Evolutionary conservation across 1,140 invertebrate species (phyloP).

Genomic region (Bombyx mandarina): DNA sequence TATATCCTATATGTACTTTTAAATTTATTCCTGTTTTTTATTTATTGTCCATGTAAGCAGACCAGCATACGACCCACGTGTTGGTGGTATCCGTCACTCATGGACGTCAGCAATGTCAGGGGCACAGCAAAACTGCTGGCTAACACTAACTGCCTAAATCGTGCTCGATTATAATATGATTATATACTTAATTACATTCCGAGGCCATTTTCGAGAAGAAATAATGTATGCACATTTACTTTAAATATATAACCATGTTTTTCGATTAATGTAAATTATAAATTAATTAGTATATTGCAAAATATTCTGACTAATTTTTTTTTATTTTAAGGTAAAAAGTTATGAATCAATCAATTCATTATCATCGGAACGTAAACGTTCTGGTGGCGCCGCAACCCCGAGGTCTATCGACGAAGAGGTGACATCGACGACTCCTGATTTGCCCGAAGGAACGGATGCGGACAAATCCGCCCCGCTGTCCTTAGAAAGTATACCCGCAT

Average conservation of each 20-base stretch:
- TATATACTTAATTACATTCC: background rate
- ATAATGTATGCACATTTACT: background rate
- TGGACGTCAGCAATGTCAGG: too few relatives aligned
- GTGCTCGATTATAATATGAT: background rate
- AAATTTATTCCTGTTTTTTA: too few relatives aligned
- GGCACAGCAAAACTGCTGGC: too few relatives aligned
- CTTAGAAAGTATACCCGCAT: conserved; percentile 61
- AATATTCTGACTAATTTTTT: background rate
- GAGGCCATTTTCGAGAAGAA: background rate
- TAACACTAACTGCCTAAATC: background rate
- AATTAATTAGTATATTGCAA: background rate
- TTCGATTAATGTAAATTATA: background rate
- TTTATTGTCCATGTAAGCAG: too few relatives aligned
- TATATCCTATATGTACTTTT: too few relatives aligned
- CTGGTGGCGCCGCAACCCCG: conserved; percentile 62
- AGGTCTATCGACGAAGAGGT: conserved; percentile 62
- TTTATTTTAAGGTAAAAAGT: conserved; percentile 70
- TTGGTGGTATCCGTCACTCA: too few relatives aligned
- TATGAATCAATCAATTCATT: conserved; percentile 75
- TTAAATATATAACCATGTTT: background rate
- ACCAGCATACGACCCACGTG: too few relatives aligned
- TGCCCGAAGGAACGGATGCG: conserved; percentile 40
- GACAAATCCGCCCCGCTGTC: conserved; percentile 68
- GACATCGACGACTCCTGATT: conserved; percentile 50
- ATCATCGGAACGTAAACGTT: conserved; percentile 65